Base-by-base conservation (phyloP, 2,797 vertebrate species). In the Megaceryle alcyon region DNA sequence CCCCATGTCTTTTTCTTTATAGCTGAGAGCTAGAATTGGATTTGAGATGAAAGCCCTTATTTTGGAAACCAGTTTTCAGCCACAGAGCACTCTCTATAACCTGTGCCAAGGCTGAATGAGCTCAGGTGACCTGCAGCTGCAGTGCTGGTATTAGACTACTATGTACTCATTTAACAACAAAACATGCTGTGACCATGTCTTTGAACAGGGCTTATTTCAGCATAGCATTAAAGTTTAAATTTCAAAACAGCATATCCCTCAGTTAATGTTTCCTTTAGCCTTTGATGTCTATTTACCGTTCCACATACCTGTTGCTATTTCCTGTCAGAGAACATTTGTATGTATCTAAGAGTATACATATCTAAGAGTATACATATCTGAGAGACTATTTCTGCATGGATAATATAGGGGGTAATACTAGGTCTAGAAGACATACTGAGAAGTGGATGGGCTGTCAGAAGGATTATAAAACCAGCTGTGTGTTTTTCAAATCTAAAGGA, bases 321-420 rank as follows among this genome's bases (percentile, higher is more conserved):
- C 72, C 80, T 48, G 59, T 95, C 87, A 94, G 59, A 95, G 51
- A 59, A 14, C 15, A 22, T 59, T 92, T 94, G n/a, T 63, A 22
- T 21, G 43, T 63, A 65, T 60, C 80, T 86, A 79, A 79, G 56
- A 80, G 21, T 21, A 60, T 9, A 44, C 49, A 21, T 72, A 88
- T 59, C 66, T 56, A 49, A 69, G 20, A 82, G 21, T 21, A 60
- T 11, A 48, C 49, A 21, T 72, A 88, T 59, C 63, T 56, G 49
- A 69, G 17, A 57, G 43, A 63, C 80, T 75, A 31, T 70, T 96
- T 94, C 82, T 96, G 69, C 37, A 85, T 70, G 41, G 75, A 76
- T 65, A 86, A 79, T 61, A 70, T 53, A 61, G 80, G 91, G 17
- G 93, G 92, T 95, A 96, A 97, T 93, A 88, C 90, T 95, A 94